Percentiles rank a stretch among this genome's conserved stretches.
phyloP scores from a whole-genome alignment of 2,797 vertebrate species.

The Acropternis orthonyx region DNA sequence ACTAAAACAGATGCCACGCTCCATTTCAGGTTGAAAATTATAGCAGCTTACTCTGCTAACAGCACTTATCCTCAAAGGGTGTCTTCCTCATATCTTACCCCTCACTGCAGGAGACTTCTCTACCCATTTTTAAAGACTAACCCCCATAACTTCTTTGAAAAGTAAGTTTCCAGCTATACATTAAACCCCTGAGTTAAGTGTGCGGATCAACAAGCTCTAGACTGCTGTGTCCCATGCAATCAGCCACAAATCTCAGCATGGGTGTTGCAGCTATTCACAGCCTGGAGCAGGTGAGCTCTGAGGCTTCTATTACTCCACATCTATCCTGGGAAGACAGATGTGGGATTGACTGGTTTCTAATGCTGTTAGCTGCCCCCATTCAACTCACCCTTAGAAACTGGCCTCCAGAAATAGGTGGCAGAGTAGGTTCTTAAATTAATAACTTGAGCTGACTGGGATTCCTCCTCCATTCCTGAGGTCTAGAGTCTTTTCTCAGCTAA shows the following conservation, averaged over 20 bases:
- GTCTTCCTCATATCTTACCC: neutral
- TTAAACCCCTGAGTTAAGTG: neutral
- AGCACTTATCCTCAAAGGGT: neutral
- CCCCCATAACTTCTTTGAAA: neutral
- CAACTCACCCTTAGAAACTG: neutral
- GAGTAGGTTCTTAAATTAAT: neutral
- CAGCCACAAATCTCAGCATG: neutral
- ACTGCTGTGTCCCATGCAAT: fast-evolving
- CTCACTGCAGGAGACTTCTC: neutral
- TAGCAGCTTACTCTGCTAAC: neutral
- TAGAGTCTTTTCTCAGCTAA: neutral
- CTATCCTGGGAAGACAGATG: neutral
- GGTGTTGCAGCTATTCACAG: neutral
- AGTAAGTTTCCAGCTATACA: neutral
- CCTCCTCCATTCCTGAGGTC: neutral
- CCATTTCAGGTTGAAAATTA: neutral
- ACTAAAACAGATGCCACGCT: neutral
- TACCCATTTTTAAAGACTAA: neutral
- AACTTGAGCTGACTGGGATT: neutral
- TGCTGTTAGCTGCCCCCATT: neutral
- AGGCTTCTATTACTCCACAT: neutral
- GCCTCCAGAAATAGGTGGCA: neutral
- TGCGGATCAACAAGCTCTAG: neutral
- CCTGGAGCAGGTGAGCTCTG: neutral
- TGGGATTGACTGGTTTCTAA: neutral